Conservation (phyloP, 2,797 vertebrate species). For the Sciurus vulgaris region DNA sequence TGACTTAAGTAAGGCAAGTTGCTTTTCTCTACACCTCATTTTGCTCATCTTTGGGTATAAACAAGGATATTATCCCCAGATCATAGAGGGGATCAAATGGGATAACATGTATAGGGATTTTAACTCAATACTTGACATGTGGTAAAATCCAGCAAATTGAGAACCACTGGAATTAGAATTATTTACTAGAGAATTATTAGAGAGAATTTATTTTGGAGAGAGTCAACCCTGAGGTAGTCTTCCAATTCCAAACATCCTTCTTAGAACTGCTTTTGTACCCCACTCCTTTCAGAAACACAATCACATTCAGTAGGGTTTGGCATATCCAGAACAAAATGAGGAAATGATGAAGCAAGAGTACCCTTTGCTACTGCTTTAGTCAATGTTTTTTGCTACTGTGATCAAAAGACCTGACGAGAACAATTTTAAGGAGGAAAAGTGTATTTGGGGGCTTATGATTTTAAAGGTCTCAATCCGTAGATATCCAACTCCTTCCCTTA, state of each 20-base stretch:
- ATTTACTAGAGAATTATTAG: no score
- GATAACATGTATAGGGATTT: neutral
- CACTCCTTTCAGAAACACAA: neutral
- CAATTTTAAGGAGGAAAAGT: no score
- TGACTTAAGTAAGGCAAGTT: neutral
- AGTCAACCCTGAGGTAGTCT: neutral
- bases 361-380: neutral
- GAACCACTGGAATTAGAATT: neutral
- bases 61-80: neutral
- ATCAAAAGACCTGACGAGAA: no score
- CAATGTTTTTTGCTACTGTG: no score
- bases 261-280: neutral
- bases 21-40: neutral
- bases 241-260: neutral
- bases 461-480: no score
- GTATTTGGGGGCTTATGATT: no score
- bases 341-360: neutral
- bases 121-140: neutral
- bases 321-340: neutral
- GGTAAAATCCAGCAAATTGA: neutral
- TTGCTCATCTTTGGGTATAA: neutral
- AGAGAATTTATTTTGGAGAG: neutral
- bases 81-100: neutral
- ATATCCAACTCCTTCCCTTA: no score
- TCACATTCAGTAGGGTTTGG: no score